Evolutionary conservation across 2,113 vertebrate genomes (phyloP).

Genomic region (Sinocyclocheilus maitianheensis): DNA sequence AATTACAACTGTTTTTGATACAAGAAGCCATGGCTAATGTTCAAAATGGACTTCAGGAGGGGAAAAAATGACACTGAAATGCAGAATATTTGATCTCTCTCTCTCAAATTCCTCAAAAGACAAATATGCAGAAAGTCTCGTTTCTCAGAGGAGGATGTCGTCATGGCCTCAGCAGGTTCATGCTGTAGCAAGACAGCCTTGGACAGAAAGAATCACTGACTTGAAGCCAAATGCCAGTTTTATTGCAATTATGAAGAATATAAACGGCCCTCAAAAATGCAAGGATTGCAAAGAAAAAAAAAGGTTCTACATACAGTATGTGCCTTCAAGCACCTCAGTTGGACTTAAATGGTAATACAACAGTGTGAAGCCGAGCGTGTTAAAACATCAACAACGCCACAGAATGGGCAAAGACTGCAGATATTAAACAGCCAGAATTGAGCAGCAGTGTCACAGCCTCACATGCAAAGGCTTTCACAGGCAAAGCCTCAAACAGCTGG

Average conservation of each 20-base stretch:
- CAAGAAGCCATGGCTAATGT: not conserved
- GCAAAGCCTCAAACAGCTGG: slow-evolving; percentile 17
- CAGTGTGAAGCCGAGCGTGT: not conserved
- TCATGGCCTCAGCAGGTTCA: not conserved
- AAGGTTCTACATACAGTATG: not conserved
- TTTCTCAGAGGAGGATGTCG: not conserved
- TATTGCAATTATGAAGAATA: not conserved
- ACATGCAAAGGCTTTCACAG: not conserved
- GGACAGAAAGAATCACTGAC: not conserved
- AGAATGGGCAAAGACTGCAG: not conserved
- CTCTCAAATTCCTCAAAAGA: not conserved
- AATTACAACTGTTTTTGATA: not conserved
- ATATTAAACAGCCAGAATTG: not conserved
- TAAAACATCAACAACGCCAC: slow-evolving; percentile 15
- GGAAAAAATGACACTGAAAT: not conserved
- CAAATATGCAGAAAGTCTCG: slow-evolving; percentile 3
- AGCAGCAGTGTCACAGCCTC: not conserved
- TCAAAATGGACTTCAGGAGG: not conserved
- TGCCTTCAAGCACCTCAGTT: not conserved
- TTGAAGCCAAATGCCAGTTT: not conserved
- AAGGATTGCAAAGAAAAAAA: not conserved
- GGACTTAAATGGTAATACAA: slow-evolving; percentile 19
- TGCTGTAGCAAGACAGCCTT: not conserved
- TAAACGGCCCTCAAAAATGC: not conserved
- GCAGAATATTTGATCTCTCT: not conserved